Evolutionary conservation across 92 coral and sea anemone species (phyloP).

Genomic region (Paragorgia papillata): DNA sequence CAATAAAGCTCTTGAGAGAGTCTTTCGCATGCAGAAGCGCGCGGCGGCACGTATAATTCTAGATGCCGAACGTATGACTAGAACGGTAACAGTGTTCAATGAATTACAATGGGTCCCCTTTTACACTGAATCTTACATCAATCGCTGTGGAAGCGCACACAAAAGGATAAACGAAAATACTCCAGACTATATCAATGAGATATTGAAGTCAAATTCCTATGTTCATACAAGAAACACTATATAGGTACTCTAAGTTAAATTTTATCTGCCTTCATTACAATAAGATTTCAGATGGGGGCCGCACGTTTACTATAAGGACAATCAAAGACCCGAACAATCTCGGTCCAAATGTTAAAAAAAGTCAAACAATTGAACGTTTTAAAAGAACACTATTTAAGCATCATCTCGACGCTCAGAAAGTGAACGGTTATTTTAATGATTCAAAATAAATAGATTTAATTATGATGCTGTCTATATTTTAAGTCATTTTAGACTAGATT

Average conservation of each 20-base stretch:
- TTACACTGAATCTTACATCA: conserved; percentile 41
- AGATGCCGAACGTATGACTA: conserved; percentile 25
- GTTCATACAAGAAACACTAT: conserved; percentile 11
- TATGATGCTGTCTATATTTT: too few relatives aligned
- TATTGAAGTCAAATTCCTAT: neutral
- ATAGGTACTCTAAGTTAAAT: conserved; percentile 4
- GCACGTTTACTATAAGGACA: conserved; percentile 44
- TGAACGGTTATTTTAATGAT: too few relatives aligned
- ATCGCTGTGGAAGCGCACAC: conserved; percentile 6
- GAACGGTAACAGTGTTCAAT: conserved; percentile 21
- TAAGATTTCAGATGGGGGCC: conserved; percentile 40
- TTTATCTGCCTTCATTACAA: conserved; percentile 34
- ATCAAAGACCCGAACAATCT: conserved; percentile 38
- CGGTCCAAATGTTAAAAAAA: neutral
- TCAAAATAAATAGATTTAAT: too few relatives aligned
- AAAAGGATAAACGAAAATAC: conserved; percentile 21
- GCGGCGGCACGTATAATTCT: conserved; percentile 45
- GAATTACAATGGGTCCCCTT: conserved; percentile 44
- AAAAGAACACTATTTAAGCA: too few relatives aligned
- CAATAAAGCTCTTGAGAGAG: conserved; percentile 28
- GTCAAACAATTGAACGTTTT: too few relatives aligned
- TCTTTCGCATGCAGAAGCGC: conserved; percentile 43
- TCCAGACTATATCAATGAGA: neutral
- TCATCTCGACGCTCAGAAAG: too few relatives aligned
- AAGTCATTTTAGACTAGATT: too few relatives aligned